A percentile compares a stretch with the other conserved stretches of the same genome.
These are phyloP conservation scores for Fukomys damarensis DNA, from an alignment of 2,113 vertebrate species.

Conservation along the genomic window DNA sequence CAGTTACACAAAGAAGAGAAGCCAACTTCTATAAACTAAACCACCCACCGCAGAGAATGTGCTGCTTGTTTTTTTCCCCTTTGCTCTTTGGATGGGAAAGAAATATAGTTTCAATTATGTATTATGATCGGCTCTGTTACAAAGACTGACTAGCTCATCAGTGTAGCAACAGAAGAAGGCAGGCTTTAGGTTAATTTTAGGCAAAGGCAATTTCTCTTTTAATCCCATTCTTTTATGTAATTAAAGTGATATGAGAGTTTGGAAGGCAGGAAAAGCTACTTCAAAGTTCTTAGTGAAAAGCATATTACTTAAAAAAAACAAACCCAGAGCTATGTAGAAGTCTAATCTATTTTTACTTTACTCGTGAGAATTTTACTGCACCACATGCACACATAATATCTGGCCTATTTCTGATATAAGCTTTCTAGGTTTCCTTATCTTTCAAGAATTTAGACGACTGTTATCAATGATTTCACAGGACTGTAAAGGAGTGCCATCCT, in stretches of 20 bases:
- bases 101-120: neutral
- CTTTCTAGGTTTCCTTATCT: neutral
- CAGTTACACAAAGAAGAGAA: conserved; percentile 27
- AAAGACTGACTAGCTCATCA: neutral
- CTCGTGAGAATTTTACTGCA: neutral
- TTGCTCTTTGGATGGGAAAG: neutral
- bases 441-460: neutral
- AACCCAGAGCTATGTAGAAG: neutral
- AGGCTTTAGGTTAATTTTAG: neutral
- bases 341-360: neutral
- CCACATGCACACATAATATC: neutral
- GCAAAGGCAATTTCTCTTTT: neutral
- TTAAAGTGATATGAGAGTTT: neutral
- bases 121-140: neutral
- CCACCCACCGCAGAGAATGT: neutral
- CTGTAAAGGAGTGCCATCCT: neutral
- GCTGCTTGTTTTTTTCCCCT: neutral
- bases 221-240: conserved; percentile 44
- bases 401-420: neutral
- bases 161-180: neutral
- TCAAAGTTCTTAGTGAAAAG: neutral
- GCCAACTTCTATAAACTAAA: neutral
- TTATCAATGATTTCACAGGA: neutral
- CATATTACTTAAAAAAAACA: neutral
- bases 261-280: neutral